Evolutionary conservation across 2,797 vertebrate genomes (phyloP), one percentile per base, ranked within the genome.

Genomic region (Danio albolineatus): DNA sequence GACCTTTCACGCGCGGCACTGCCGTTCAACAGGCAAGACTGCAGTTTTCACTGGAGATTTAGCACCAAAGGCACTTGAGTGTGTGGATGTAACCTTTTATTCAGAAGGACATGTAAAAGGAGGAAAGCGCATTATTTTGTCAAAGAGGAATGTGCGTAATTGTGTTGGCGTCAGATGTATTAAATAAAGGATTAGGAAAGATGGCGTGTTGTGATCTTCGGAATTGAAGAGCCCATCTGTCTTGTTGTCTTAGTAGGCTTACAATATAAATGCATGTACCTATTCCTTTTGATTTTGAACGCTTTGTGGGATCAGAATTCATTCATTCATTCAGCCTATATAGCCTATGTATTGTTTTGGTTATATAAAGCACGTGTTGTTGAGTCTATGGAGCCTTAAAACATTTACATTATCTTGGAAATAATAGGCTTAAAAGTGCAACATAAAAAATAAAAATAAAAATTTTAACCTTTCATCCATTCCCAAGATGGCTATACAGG

Each of bases 191-290:
- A 73, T 73, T 73, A 59, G 36, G 36, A 19, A 10, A 12, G 49
- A 70, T 44, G 12, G 8, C 14, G 19, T 57, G 51, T 73, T 13
- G 43, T 19, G 62, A 54, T 59, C 39, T 73, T 36, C 41, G 21
- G 19, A 59, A 39, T 53, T 53, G 3, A 70, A 36, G 44, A 49
- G 14, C 28, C 39, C 71, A 59, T 73, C 54, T 73, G 71, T 28
- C 41, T 48, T 46, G 53, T 44, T 36, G 46, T 59, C 5, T 10
- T 39, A 12, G 38, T 0, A 36, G 21, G 12, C 36, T 44, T 28
- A 28, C 66, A 39, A 36, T 17, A 14, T 54, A 19, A 53, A 51
- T 51, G 7, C 6, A 38, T 4, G 6, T 53, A 36, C 48, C 49
- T 39, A 16, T 41, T 70, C 36, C 4, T 17, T 13, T 5, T 9